These are phyloP conservation scores for Chironex yamaguchii DNA, from an alignment of 30 jellyfish, hydroid and myxozoan genomes.

Conservation along the genomic window DNA sequence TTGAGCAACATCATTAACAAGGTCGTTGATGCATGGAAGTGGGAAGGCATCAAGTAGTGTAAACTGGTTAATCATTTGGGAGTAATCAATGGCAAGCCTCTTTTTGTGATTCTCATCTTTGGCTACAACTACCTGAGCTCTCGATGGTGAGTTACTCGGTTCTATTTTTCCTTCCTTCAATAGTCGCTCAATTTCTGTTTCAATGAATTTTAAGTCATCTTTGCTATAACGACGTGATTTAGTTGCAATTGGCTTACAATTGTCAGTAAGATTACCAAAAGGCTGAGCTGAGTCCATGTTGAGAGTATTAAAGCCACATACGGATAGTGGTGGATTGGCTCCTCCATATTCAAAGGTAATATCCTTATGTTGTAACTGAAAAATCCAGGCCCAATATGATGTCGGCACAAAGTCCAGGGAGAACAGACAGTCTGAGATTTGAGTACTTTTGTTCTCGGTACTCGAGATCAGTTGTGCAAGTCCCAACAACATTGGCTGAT, in stretches of 20 bases:
- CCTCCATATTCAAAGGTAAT: constrained; percentile 59
- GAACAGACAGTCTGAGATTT: not conserved
- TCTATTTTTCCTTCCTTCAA: constrained; percentile 62
- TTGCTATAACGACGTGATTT: constrained; percentile 50
- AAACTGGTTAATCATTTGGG: constrained; percentile 19
- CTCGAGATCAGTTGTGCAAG: constrained; percentile 9
- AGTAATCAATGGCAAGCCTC: constrained; percentile 33
- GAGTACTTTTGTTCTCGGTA: not conserved
- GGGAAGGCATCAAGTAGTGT: constrained; percentile 60
- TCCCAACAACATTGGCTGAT: constrained; percentile 25
- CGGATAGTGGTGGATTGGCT: constrained; percentile 17
- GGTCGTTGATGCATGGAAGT: constrained; percentile 23
- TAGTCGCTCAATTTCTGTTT: constrained; percentile 47
- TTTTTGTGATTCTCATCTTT: constrained; percentile 9
- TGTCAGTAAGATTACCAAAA: constrained; percentile 52
- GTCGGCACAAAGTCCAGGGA: constrained; percentile 63
- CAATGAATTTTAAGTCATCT: constrained; percentile 59
- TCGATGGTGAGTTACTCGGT: constrained; percentile 76
- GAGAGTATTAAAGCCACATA: constrained; percentile 38
- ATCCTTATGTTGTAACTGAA: constrained; percentile 51
- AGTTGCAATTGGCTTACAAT: constrained; percentile 73
- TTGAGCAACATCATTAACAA: constrained; percentile 24
- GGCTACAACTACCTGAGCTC: constrained; percentile 48
- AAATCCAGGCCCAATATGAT: constrained; percentile 65
- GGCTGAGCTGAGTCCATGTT: constrained; percentile 47